These are phyloP conservation scores for Eudemis profundana DNA, from an alignment of 2,888 invertebrate species.

Conservation along the genomic window DNA sequence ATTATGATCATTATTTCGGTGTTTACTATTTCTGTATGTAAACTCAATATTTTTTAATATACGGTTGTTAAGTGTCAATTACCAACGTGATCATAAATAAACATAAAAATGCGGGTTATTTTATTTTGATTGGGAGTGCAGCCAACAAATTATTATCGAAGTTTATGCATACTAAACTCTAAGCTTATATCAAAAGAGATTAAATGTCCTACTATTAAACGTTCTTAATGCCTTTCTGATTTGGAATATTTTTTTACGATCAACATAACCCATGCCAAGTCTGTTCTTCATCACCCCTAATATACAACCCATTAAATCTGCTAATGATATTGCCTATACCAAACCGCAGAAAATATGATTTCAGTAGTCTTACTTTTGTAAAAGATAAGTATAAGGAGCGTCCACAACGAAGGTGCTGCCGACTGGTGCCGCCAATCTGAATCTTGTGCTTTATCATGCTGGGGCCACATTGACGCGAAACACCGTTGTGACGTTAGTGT, in stretches of 20 bases:
- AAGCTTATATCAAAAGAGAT: neutral
- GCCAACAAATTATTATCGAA: neutral
- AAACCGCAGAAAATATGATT: neutral
- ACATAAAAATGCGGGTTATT: too few relatives aligned
- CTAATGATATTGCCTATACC: slow-evolving; percentile 11
- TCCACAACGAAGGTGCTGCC: too few relatives aligned
- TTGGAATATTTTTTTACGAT: neutral
- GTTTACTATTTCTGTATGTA: too few relatives aligned
- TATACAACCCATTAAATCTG: neutral
- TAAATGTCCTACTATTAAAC: neutral
- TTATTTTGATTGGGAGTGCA: neutral
- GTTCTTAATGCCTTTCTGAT: neutral
- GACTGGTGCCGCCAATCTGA: too few relatives aligned
- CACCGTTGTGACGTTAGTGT: too few relatives aligned
- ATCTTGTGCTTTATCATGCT: too few relatives aligned
- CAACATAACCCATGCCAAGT: neutral
- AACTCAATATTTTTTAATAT: too few relatives aligned
- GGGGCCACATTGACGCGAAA: too few relatives aligned
- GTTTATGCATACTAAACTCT: neutral
- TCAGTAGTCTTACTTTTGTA: neutral
- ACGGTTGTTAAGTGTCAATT: too few relatives aligned
- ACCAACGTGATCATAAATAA: too few relatives aligned
- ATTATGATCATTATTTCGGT: too few relatives aligned
- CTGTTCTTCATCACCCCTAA: neutral
- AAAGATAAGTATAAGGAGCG: too few relatives aligned